Evolutionary conservation across 2,113 vertebrate species (phyloP).

Genomic region (Aleadryas rufinucha): DNA sequence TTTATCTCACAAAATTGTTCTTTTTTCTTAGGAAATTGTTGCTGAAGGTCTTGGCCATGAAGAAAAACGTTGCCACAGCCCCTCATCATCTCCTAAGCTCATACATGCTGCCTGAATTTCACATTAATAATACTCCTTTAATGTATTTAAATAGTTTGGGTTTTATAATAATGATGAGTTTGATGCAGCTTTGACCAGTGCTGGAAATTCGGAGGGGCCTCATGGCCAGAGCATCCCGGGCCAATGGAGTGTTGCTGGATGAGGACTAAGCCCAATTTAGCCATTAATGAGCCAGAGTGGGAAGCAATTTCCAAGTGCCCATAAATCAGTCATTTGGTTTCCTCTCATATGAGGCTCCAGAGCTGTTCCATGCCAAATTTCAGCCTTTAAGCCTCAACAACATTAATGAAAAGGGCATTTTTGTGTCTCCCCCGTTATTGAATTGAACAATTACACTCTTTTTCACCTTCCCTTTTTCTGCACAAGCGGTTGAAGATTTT

Average conservation of each 20-base stretch:
- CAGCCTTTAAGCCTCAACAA: background rate
- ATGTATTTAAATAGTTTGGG: background rate
- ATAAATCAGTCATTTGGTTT: constrained; percentile 39
- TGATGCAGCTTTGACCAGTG: background rate
- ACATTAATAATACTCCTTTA: background rate
- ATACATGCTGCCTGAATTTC: background rate
- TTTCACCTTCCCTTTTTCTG: background rate
- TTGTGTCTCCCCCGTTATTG: background rate
- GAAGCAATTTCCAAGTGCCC: constrained; percentile 23
- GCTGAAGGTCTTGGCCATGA: background rate
- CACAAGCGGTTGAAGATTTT: background rate
- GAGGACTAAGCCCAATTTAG: background rate
- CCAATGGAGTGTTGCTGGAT: background rate
- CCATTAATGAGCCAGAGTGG: background rate
- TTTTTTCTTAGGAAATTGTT: background rate
- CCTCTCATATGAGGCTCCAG: background rate
- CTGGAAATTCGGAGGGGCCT: background rate
- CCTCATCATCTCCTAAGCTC: background rate
- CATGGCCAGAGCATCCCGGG: background rate
- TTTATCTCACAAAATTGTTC: background rate
- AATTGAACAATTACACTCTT: background rate
- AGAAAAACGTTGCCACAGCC: background rate
- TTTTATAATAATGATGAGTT: background rate
- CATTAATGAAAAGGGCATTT: background rate
- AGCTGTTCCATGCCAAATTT: background rate